Percentiles rank a stretch among this genome's conserved stretches.
These are phyloP conservation scores for Torymus aiolomorphi DNA, from an alignment of 2,888 invertebrate species.

Conservation along the genomic window DNA sequence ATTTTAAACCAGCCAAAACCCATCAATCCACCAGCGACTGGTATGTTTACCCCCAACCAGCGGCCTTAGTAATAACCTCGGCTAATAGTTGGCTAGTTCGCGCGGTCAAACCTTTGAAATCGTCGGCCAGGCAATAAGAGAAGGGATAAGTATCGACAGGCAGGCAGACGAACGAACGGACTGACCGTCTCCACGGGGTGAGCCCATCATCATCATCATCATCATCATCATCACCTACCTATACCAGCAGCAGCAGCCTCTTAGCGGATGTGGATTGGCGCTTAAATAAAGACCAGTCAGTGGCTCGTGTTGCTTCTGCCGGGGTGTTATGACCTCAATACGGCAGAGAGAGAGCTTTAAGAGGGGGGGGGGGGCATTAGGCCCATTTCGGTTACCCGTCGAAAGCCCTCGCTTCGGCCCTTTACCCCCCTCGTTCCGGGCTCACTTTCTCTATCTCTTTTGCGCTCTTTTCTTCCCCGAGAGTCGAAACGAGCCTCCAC, in stretches of 20 bases:
- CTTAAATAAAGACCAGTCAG: constrained; percentile 67
- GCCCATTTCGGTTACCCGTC: constrained; percentile 71
- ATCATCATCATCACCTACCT: too few species aligned
- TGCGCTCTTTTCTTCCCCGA: not conserved
- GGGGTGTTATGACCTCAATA: constrained; percentile 60
- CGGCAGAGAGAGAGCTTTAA: constrained; percentile 62
- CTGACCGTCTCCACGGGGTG: too few species aligned
- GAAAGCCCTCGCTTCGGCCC: constrained; percentile 52
- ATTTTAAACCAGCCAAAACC: too few species aligned
- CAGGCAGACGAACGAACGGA: too few species aligned
- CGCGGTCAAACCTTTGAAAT: too few species aligned
- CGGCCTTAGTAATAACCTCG: too few species aligned
- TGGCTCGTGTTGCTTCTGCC: constrained; percentile 53
- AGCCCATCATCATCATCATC: too few species aligned
- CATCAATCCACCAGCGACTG: too few species aligned
- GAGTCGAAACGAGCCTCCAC: constrained; percentile 43
- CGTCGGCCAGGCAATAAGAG: too few species aligned
- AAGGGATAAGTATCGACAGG: too few species aligned
- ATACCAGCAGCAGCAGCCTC: constrained; percentile 48
- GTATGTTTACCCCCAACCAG: too few species aligned
- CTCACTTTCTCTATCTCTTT: constrained; percentile 43
- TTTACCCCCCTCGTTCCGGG: constrained; percentile 57
- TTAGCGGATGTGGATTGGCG: constrained; percentile 63
- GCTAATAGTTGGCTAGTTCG: too few species aligned
- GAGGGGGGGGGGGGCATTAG: constrained; percentile 68